Evolutionary conservation across 30 jellyfish, hydroid and myxozoan species (phyloP).

Genomic region (Hydractinia echinata): DNA sequence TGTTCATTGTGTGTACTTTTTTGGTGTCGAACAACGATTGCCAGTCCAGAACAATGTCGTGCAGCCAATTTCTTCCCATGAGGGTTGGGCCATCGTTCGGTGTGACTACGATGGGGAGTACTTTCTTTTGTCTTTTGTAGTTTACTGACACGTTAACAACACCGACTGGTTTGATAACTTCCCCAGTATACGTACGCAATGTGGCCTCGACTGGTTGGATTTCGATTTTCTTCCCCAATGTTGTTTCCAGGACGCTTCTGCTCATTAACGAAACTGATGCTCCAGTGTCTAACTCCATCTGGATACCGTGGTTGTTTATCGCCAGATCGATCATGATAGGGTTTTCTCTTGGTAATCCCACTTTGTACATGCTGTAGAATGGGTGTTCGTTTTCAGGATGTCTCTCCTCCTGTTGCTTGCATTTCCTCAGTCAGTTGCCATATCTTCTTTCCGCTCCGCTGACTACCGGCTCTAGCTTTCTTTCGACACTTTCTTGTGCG

Average conservation of each 20-base stretch:
- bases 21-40: not conserved
- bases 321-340: constrained; percentile 29
- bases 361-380: not conserved
- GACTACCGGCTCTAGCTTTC: too few species aligned
- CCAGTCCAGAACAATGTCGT: not conserved
- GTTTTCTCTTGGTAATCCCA: constrained; percentile 22
- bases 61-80: constrained; percentile 31
- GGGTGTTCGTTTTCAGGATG: too few species aligned
- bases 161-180: constrained; percentile 32
- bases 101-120: constrained; percentile 29
- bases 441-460: too few species aligned
- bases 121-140: not conserved
- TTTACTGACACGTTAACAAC: constrained; percentile 20
- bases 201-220: not conserved
- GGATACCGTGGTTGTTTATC: constrained; percentile 10
- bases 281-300: constrained; percentile 39
- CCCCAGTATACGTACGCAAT: constrained; percentile 26
- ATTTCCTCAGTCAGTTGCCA: too few species aligned
- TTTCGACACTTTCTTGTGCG: too few species aligned
- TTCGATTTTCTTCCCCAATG: not conserved
- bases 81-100: constrained; percentile 29
- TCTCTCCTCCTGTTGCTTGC: too few species aligned
- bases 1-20: not conserved
- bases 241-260: not conserved
- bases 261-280: constrained; percentile 36